A percentile compares a stretch with the other conserved stretches of the same genome.
Conservation (phyloP, 2,797 vertebrate species). For the Holocentrus rufus region DNA sequence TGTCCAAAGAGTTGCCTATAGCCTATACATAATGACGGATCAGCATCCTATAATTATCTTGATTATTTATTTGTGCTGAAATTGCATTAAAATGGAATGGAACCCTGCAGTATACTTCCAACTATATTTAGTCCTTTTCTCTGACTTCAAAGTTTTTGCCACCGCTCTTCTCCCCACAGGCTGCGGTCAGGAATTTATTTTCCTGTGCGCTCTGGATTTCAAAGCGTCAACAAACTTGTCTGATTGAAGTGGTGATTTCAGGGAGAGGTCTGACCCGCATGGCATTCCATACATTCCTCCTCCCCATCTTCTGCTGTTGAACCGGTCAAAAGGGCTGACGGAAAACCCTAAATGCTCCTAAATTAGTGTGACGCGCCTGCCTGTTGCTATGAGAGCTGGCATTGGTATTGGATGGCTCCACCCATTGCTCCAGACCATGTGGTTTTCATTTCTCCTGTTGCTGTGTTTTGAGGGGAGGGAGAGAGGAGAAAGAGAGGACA, state of each 20-base stretch:
- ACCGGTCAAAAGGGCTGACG: constrained; percentile 17
- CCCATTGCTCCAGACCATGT: constrained; percentile 61
- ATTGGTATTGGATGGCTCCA: constrained; percentile 53
- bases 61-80: neutral
- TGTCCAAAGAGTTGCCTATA: no score
- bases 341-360: constrained; percentile 47
- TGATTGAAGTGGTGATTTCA: constrained; percentile 53
- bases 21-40: neutral
- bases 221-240: constrained; percentile 41
- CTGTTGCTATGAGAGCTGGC: constrained; percentile 55
- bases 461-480: constrained; percentile 30
- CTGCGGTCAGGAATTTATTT: constrained; percentile 1
- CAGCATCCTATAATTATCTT: neutral
- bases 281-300: constrained; percentile 58
- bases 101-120: neutral
- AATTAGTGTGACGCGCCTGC: constrained; percentile 41
- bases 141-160: constrained; percentile 3
- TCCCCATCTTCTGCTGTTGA: constrained; percentile 23
- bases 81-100: neutral
- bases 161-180: neutral
- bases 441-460: constrained; percentile 55
- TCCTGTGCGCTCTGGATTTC: constrained; percentile 19
- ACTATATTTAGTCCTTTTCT: neutral
- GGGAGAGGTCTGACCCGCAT: constrained; percentile 40
- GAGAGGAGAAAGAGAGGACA: neutral